These are phyloP conservation scores for Rattus rattus DNA, from an alignment of 2,113 vertebrate genomes.

Conservation along the genomic window DNA sequence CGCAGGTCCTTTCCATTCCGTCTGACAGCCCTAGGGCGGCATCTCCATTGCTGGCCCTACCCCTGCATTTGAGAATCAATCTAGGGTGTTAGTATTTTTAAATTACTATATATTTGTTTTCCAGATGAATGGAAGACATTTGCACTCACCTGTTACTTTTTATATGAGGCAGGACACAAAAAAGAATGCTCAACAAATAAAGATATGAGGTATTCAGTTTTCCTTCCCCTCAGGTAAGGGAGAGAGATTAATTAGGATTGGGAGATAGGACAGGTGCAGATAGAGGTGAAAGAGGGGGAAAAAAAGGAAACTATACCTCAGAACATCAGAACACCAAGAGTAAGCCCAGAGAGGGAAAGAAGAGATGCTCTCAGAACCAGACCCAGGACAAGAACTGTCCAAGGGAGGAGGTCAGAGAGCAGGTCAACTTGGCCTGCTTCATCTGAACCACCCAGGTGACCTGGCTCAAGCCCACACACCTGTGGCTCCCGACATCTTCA, in stretches of 20 bases:
- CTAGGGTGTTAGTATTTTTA: not conserved
- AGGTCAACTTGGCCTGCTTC: rapidly evolving
- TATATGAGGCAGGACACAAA: conserved; percentile 23
- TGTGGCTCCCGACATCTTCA: rapidly evolving
- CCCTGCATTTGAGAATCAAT: not conserved
- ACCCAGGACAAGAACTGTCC: not conserved
- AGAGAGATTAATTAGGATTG: not conserved
- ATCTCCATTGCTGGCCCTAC: not conserved
- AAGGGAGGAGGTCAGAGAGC: not conserved
- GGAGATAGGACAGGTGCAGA: not conserved
- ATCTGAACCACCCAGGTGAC: rapidly evolving
- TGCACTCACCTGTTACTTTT: conserved; percentile 20
- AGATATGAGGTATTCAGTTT: not conserved
- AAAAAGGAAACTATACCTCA: not conserved
- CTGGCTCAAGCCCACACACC: not conserved
- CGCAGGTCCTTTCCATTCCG: not conserved
- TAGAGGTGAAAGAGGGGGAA: not conserved
- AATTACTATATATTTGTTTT: conserved; percentile 35
- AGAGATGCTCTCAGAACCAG: not conserved
- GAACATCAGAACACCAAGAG: not conserved
- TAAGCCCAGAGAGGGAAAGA: not conserved
- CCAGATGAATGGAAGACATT: conserved; percentile 35
- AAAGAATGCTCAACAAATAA: not conserved
- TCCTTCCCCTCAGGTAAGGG: not conserved
- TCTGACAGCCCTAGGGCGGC: not conserved